Conservation (phyloP, 2,888 invertebrate genomes). For the Girardia tigrina region DNA sequence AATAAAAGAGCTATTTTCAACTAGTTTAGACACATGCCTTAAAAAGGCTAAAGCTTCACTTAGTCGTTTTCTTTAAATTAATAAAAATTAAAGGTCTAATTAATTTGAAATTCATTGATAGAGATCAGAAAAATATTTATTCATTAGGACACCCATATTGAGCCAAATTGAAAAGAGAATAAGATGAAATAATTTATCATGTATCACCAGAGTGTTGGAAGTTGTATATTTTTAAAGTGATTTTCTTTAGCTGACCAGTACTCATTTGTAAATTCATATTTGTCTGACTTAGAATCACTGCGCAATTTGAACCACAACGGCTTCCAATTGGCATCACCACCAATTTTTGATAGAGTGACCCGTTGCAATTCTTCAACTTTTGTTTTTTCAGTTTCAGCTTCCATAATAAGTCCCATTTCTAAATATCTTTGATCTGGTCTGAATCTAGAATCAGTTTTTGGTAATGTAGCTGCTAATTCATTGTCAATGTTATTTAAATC, state of each 20-base stretch:
- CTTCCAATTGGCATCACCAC: background rate
- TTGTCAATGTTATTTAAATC: conserved; percentile 66
- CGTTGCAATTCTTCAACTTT: conserved; percentile 64
- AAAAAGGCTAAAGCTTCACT: too few relatives aligned
- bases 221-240: background rate
- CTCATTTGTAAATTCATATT: background rate
- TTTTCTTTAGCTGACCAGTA: background rate
- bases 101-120: background rate
- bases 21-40: too few relatives aligned
- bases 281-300: background rate
- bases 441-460: conserved; percentile 64
- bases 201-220: background rate
- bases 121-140: background rate
- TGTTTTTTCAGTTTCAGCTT: conserved; percentile 62
- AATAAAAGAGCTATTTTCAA: too few relatives aligned
- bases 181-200: background rate
- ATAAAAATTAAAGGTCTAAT: too few relatives aligned
- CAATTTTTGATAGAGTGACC: background rate
- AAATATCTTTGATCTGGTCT: conserved; percentile 52
- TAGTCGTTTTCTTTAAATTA: too few relatives aligned
- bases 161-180: background rate
- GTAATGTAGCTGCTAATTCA: conserved; percentile 54
- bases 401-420: conserved; percentile 62
- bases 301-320: background rate
- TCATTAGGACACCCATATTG: background rate